Percentiles rank a stretch among this genome's conserved stretches.
phyloP scores from a whole-genome alignment of 2,888 invertebrate species.

The Timema cristinae region DNA sequence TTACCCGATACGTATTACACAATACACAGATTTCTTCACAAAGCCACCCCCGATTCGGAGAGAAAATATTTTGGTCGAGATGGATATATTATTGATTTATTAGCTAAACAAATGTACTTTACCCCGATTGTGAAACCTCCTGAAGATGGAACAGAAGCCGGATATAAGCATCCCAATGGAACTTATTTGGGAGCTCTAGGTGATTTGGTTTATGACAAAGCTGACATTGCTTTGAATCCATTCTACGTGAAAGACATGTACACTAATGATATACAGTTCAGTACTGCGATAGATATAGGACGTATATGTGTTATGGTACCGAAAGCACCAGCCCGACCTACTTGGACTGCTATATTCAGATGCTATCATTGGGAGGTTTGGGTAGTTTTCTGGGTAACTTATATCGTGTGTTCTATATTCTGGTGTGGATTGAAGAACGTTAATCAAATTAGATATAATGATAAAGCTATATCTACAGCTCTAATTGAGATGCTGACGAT shows the following conservation, averaged over 20 bases:
- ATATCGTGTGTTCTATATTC: neutral
- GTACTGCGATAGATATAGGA: neutral
- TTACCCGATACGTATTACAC: neutral
- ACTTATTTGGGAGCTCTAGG: conserved; percentile 2
- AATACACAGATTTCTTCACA: neutral
- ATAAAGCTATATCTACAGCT: neutral
- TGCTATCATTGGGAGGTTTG: conserved; percentile 17
- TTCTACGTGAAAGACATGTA: neutral
- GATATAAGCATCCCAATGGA: neutral
- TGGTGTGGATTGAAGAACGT: neutral
- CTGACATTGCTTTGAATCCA: neutral
- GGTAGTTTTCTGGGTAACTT: no score
- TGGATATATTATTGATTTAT: neutral
- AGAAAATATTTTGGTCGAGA: neutral
- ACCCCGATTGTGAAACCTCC: neutral
- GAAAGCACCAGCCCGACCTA: neutral
- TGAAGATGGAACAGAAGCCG: neutral
- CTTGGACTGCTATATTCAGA: conserved; percentile 13
- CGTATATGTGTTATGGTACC: conserved; percentile 8
- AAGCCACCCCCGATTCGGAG: neutral
- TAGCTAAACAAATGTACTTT: neutral
- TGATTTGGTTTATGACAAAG: neutral
- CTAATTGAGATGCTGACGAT: neutral
- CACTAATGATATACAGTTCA: neutral
- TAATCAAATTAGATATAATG: no score